A percentile compares a stretch with the other conserved stretches of the same genome.
phyloP scores from a whole-genome alignment of 1,140 invertebrate species.

The Hypsibius dujardini region DNA sequence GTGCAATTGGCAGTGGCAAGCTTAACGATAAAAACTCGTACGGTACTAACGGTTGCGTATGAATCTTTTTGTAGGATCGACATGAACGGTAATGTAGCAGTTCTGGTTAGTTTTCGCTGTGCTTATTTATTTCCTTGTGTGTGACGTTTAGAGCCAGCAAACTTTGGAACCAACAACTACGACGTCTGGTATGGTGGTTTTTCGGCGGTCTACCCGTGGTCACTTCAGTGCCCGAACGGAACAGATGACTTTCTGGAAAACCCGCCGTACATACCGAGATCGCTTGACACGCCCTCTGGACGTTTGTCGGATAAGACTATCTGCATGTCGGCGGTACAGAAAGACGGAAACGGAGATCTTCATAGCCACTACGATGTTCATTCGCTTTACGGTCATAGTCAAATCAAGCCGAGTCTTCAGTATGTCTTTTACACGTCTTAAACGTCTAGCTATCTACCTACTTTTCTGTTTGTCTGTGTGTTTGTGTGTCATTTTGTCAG shows the following conservation, averaged over 20 bases:
- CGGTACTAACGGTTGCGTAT: no score
- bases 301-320: conserved; percentile 49
- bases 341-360: conserved; percentile 26
- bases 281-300: conserved; percentile 27
- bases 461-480: no score
- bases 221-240: conserved; percentile 34
- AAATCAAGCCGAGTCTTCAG: conserved; percentile 25
- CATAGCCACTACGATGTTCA: conserved; percentile 53
- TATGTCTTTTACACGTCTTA: background rate
- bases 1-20: no score
- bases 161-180: background rate
- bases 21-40: no score
- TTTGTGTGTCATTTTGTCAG: no score
- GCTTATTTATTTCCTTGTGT: background rate
- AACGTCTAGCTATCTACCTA: no score
- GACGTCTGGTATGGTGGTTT: background rate
- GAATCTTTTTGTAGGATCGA: no score
- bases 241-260: conserved; percentile 44
- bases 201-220: background rate
- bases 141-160: background rate
- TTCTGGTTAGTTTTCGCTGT: background rate
- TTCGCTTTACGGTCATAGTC: conserved; percentile 51
- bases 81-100: background rate
- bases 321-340: conserved; percentile 60
- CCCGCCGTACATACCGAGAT: conserved; percentile 47